phyloP scores from a whole-genome alignment of 2,113 vertebrate genomes.

The Saimiri boliviensis region DNA sequence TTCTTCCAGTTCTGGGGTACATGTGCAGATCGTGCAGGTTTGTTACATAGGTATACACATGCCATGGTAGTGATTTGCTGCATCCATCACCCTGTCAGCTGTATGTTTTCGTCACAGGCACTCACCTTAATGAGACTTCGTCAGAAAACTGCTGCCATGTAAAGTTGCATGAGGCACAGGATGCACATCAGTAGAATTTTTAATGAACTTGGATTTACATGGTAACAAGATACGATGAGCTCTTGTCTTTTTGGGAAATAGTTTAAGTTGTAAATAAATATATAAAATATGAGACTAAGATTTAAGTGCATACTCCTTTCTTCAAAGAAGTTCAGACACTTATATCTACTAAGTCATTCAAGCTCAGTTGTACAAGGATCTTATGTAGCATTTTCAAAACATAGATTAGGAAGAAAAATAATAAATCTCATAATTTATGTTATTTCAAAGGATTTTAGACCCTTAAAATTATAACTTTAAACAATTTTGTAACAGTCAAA shows the following conservation, averaged over 20 bases:
- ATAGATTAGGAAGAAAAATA: neutral
- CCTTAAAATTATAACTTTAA: neutral
- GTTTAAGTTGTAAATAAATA: neutral
- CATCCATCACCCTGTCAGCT: neutral
- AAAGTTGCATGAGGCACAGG: constrained; percentile 94
- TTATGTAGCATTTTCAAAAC: neutral
- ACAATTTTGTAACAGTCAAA: neutral
- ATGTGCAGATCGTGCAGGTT: no score
- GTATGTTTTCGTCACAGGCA: constrained; percentile 81
- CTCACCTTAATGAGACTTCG: constrained; percentile 89
- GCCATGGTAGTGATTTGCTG: no score
- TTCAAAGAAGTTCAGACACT: neutral
- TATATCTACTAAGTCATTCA: neutral
- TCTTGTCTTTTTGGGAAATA: neutral
- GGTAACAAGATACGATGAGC: constrained; percentile 91
- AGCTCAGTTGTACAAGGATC: neutral
- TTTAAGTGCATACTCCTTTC: neutral
- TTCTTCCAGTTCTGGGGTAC: no score
- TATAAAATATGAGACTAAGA: neutral
- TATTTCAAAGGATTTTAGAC: neutral
- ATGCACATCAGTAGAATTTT: constrained; percentile 89
- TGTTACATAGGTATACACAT: no score
- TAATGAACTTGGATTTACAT: constrained; percentile 96
- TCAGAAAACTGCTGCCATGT: constrained; percentile 97
- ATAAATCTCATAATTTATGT: neutral